These are phyloP conservation scores for Chloroceryle aenea DNA, from an alignment of 2,113 vertebrate genomes.

Conservation along the genomic window DNA sequence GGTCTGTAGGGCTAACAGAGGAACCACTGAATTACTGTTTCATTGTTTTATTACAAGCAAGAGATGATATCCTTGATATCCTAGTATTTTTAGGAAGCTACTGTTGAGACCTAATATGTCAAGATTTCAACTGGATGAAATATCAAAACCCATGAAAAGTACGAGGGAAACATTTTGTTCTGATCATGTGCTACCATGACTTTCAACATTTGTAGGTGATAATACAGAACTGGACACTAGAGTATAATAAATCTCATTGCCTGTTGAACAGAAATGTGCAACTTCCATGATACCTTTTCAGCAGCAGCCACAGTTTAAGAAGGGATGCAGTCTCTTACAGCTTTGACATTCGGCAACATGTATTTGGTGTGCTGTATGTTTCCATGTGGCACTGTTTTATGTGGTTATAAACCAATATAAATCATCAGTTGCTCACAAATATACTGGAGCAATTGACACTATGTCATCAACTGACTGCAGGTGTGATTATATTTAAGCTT, in stretches of 20 bases:
- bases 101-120: neutral
- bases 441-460: constrained; percentile 9
- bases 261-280: neutral
- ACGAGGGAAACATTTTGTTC: neutral
- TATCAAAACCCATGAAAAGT: neutral
- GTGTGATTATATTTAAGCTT: neutral
- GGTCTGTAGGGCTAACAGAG: neutral
- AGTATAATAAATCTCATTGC: neutral
- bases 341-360: neutral
- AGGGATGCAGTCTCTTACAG: neutral
- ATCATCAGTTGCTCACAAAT: constrained; percentile 6
- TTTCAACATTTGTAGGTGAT: neutral
- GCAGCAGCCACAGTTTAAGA: neutral
- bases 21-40: neutral
- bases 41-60: neutral
- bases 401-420: constrained; percentile 12
- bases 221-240: neutral
- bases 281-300: constrained; percentile 5
- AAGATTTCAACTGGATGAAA: neutral
- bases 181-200: neutral
- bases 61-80: neutral
- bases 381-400: constrained; percentile 5
- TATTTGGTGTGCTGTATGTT: constrained; percentile 1
- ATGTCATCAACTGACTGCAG: neutral
- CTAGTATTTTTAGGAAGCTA: neutral